Evolutionary conservation across 2,888 invertebrate genomes (phyloP), one percentile per base, ranked within the genome.

Genomic region (Pachliopta kotzebuea): DNA sequence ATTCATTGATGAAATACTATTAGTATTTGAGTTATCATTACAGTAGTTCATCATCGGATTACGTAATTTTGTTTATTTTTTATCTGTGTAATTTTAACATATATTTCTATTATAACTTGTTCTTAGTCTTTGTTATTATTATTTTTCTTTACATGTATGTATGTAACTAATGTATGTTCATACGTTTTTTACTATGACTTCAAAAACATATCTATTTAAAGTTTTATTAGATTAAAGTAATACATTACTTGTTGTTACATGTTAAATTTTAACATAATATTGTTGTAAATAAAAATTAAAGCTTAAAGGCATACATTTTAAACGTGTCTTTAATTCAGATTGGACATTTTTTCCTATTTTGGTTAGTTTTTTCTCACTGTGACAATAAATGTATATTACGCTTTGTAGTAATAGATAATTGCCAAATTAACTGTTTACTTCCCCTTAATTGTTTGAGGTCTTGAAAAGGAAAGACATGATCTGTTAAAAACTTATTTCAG

Each of bases 301-400:
- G 71, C 70, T 73, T 76, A 71, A 69, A 72, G 68, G 70, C 76
- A 74, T 71, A 66, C 69, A 72, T 66, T 70, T 69, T 69, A 68
- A 67, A 69, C 67, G 71, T 71, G 70, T 65, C 70, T 71, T 69
- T 63, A 68, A 69, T 68, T 68, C 65, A 61, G 60, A 70, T 68
- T 56, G 66, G 57, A 69, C 58, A 70, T 68, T 71, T 71, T 73
- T 74, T 73, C 76, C 74, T 76, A 74, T 75, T 78, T 78, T 83
- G 80, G 72, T 74, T 81, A 70, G 77, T 81, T 81, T 80, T 84
- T 85, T 86, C 85, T 90, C 87, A 88, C 87, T 90, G 85, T 90
- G 90, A 91, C 90, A 91, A 91, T 91, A 91, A 90, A 85, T 88
- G 79, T 89, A 90, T 80, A 84, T 87, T 86, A 90, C 88, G 90